Percentiles rank a stretch among this genome's conserved stretches.
Evolutionary conservation across 2,888 invertebrate species (phyloP).

Genomic region (Aporophyla nigra): DNA sequence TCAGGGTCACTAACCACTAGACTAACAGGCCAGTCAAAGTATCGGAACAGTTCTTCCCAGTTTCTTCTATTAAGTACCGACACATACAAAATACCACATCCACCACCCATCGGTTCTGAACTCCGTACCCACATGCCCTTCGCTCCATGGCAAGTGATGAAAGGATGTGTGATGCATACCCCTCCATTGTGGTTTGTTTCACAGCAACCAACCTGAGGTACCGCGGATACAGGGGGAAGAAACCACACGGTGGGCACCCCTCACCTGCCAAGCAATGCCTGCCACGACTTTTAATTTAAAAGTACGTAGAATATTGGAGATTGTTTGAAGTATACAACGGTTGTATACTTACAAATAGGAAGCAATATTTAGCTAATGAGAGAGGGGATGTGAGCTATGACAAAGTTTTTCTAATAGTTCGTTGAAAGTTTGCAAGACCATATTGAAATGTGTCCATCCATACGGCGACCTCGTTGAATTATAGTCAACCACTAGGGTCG

Average conservation of each 20-base stretch:
- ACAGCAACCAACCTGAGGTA: slow-evolving; percentile 63
- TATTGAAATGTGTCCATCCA: background rate
- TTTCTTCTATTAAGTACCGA: background rate
- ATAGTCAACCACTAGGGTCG: no score
- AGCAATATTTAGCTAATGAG: slow-evolving; percentile 38
- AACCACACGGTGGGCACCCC: slow-evolving; percentile 73
- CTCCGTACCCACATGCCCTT: slow-evolving; percentile 78
- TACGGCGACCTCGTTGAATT: no score
- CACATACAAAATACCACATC: slow-evolving; percentile 70
- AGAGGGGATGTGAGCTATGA: background rate
- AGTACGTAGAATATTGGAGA: slow-evolving; percentile 49
- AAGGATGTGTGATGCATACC: slow-evolving; percentile 87
- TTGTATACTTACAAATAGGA: slow-evolving; percentile 5
- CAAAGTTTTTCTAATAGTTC: background rate
- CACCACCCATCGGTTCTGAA: slow-evolving; percentile 55
- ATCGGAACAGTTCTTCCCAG: no score
- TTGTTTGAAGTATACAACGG: slow-evolving; percentile 35
- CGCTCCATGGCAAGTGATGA: slow-evolving; percentile 85
- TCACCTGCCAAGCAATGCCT: slow-evolving; percentile 73
- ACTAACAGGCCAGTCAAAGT: no score
- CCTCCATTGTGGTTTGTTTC: slow-evolving; percentile 82
- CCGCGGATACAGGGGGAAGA: slow-evolving; percentile 45
- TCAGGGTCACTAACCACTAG: no score
- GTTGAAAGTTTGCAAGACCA: background rate
- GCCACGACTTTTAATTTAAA: slow-evolving; percentile 64